Conservation (phyloP, 2,797 vertebrate genomes). For the Aselliscus stoliczkanus region DNA sequence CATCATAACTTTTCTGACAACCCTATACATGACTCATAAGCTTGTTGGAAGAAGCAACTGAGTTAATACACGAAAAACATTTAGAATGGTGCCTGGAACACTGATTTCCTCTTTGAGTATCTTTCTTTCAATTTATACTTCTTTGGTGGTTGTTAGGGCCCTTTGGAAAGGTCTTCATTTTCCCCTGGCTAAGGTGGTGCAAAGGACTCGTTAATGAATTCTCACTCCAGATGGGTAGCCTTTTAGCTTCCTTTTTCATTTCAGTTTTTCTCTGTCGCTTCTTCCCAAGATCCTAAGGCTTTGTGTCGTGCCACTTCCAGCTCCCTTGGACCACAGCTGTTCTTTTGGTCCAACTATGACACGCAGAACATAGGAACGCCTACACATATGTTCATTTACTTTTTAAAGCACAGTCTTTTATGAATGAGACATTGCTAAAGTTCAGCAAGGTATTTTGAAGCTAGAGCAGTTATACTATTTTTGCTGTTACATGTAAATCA, state of each 20-base stretch:
- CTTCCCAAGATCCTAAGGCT: neutral
- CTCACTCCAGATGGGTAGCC: neutral
- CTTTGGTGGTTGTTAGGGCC: too few species aligned
- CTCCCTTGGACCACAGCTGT: neutral
- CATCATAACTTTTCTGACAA: too few species aligned
- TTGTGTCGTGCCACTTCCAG: neutral
- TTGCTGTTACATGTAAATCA: neutral
- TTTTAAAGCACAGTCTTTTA: neutral
- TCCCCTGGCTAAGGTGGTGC: neutral
- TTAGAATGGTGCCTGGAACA: neutral
- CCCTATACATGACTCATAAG: neutral
- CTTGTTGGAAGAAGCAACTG: neutral
- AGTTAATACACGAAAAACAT: neutral
- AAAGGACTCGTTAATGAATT: neutral
- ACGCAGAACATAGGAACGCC: neutral
- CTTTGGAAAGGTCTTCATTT: neutral
- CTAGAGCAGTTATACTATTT: neutral
- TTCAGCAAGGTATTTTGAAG: neutral
- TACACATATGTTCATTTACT: neutral
- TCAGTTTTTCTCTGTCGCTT: neutral
- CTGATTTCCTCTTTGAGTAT: neutral
- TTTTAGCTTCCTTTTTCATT: neutral
- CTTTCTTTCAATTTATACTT: neutral
- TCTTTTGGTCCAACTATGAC: neutral
- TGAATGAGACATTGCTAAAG: neutral